phyloP scores from a whole-genome alignment of 2,888 invertebrate genomes.

The Amphipyra berbera region DNA sequence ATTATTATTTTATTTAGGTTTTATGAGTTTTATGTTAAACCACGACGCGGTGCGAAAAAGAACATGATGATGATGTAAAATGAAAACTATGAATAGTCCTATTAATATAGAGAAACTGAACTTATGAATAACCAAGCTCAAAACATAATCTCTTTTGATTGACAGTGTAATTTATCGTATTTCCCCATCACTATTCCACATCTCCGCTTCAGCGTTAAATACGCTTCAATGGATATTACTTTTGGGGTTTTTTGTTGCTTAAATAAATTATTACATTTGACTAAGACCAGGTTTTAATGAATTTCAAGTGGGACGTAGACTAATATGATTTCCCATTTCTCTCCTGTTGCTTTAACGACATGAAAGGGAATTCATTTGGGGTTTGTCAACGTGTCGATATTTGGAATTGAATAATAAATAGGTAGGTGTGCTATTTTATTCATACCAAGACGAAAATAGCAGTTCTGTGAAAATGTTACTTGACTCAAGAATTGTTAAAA shows the following conservation, averaged over 20 bases:
- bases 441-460: slow-evolving; percentile 20
- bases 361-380: slow-evolving; percentile 80
- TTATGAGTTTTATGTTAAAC: too few species aligned
- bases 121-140: background rate
- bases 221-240: slow-evolving; percentile 87
- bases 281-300: slow-evolving; percentile 87
- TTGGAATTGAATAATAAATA: slow-evolving; percentile 62
- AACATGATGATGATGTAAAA: too few species aligned
- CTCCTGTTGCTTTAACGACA: slow-evolving; percentile 74
- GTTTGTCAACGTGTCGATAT: slow-evolving; percentile 70
- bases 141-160: background rate
- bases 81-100: too few species aligned
- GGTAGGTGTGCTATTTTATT: slow-evolving; percentile 51
- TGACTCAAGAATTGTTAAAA: background rate
- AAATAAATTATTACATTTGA: slow-evolving; percentile 88
- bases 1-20: too few species aligned
- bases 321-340: slow-evolving; percentile 78
- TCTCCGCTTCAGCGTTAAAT: slow-evolving; percentile 78
- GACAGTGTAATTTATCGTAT: slow-evolving; percentile 19
- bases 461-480: background rate
- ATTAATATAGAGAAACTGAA: too few species aligned
- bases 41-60: too few species aligned
- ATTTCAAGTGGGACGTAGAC: slow-evolving; percentile 78
- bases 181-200: slow-evolving; percentile 62
- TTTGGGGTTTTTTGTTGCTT: slow-evolving; percentile 87